Conservation (phyloP, 2,888 invertebrate species). For the Cerastoderma edule region DNA sequence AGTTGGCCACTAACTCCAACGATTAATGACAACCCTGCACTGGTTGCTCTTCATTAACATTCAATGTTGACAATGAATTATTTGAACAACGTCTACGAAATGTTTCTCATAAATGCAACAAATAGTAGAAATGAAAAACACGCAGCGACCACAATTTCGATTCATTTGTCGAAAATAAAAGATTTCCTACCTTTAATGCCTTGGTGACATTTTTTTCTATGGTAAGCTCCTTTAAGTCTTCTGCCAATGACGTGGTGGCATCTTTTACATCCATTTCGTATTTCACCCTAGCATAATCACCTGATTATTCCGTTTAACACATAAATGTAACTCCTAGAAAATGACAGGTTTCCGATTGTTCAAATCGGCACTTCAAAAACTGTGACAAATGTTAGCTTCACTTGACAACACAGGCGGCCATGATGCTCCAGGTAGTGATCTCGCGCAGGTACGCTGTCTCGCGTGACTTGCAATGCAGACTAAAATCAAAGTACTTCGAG, state of each 20-base stretch:
- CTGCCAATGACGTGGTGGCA: constrained; percentile 73
- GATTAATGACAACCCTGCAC: no score
- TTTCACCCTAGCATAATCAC: constrained; percentile 48
- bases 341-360: constrained; percentile 27
- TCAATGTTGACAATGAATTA: no score
- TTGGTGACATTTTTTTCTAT: constrained; percentile 69
- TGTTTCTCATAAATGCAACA: background rate
- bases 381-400: constrained; percentile 69
- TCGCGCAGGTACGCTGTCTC: constrained; percentile 59
- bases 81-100: no score
- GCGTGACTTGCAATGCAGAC: constrained; percentile 43
- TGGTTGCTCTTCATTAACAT: no score
- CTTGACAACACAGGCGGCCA: constrained; percentile 77
- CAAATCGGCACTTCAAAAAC: constrained; percentile 20
- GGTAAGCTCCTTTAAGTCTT: constrained; percentile 73
- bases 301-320: constrained; percentile 26
- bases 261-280: constrained; percentile 64
- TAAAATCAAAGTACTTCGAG: constrained; percentile 13
- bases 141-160: no score
- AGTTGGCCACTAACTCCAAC: no score
- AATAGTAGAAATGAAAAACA: background rate
- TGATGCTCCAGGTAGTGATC: constrained; percentile 65
- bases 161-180: constrained; percentile 1
- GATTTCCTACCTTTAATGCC: constrained; percentile 67
- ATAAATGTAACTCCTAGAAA: constrained; percentile 8